Evolutionary conservation across 2,113 vertebrate species (phyloP).

Genomic region (Periophthalmodon schlosseri): DNA sequence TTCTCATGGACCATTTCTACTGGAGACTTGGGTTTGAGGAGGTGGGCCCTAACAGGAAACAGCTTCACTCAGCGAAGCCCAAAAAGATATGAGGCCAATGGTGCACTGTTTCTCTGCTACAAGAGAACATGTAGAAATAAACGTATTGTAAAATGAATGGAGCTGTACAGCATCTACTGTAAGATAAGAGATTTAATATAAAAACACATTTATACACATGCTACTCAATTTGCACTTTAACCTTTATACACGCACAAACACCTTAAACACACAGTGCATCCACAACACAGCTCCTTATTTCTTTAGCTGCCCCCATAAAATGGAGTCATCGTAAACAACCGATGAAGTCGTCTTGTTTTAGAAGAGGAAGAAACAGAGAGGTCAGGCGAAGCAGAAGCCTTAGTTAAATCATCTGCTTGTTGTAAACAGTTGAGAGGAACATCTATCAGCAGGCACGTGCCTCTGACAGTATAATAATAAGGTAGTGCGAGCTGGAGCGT

Average conservation of each 20-base stretch:
- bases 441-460: conserved; percentile 75
- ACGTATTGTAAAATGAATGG: conserved; percentile 26
- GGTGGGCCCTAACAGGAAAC: conserved; percentile 66
- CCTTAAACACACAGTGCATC: conserved; percentile 21
- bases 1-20: conserved; percentile 68
- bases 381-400: conserved; percentile 59
- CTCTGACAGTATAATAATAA: conserved; percentile 78
- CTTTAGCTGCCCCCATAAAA: conserved; percentile 54
- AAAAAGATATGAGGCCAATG: conserved; percentile 19
- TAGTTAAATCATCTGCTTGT: conserved; percentile 75
- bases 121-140: conserved; percentile 34
- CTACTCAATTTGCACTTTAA: conserved; percentile 20
- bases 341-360: conserved; percentile 71
- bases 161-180: conserved; percentile 18
- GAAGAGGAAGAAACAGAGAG: conserved; percentile 57
- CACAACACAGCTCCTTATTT: conserved; percentile 20
- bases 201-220: conserved; percentile 5
- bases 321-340: conserved; percentile 62
- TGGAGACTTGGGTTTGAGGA: conserved; percentile 63
- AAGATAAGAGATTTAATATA: conserved; percentile 15
- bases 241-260: conserved; percentile 33
- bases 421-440: conserved; percentile 75
- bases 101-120: conserved; percentile 37
- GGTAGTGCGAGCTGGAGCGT: conserved; percentile 63
- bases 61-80: conserved; percentile 43